These are phyloP conservation scores for Chromis chromis DNA, from an alignment of 2,797 vertebrate genomes.

Conservation along the genomic window DNA sequence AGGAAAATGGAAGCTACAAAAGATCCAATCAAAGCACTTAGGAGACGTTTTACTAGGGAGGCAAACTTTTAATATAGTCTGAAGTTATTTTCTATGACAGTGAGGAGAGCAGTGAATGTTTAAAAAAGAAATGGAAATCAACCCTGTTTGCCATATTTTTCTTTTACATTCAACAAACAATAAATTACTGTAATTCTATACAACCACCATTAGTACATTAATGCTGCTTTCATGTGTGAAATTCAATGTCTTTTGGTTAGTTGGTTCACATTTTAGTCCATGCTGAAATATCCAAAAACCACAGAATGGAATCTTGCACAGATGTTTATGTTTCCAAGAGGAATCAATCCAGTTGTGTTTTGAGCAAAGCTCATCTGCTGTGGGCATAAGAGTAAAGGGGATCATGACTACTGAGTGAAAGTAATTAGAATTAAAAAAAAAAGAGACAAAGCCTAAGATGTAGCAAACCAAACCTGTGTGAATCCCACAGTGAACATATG, in stretches of 20 bases:
- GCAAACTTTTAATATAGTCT: not conserved
- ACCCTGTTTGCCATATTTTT: not conserved
- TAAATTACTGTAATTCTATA: no score
- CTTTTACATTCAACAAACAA: not conserved
- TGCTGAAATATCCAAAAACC: not conserved
- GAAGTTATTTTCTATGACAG: not conserved
- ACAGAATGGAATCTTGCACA: not conserved
- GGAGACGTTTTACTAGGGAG: not conserved
- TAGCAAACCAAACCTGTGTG: not conserved
- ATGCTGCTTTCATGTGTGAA: no score
- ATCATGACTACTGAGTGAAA: not conserved
- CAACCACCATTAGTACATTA: not conserved
- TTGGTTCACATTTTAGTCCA: not conserved
- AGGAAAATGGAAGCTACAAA: not conserved
- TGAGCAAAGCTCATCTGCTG: not conserved
- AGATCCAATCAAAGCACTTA: not conserved
- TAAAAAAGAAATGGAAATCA: not conserved
- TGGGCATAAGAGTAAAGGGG: not conserved
- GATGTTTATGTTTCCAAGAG: no score
- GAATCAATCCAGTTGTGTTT: no score
- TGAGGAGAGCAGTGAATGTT: no score
- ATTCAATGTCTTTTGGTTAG: no score
- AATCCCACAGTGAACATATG: constrained; percentile 31
- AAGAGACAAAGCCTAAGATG: not conserved
- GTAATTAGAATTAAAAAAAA: not conserved